Evolutionary conservation across 1,140 invertebrate species (phyloP).

Genomic region (Callitettix versicolor): DNA sequence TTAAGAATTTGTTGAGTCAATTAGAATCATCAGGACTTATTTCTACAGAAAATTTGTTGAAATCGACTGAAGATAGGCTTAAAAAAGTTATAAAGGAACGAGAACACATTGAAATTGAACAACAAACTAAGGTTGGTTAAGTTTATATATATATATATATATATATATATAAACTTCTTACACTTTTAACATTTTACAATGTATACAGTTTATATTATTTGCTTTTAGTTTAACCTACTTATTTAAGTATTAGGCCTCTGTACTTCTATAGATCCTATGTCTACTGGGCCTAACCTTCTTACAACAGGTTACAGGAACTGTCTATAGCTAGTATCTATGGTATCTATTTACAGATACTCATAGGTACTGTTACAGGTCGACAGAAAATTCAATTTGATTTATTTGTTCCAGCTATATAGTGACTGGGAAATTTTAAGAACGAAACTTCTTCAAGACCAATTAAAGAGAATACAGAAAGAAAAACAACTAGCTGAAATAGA

Average conservation of each 20-base stretch:
- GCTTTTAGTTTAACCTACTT: neutral
- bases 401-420: constrained; percentile 34
- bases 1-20: constrained; percentile 18
- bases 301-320: neutral
- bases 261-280: neutral
- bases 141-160: too few species aligned
- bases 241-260: neutral
- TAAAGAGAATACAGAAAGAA: constrained; percentile 43
- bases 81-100: constrained; percentile 39
- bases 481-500: constrained; percentile 44
- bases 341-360: neutral
- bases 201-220: neutral
- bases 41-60: constrained; percentile 29
- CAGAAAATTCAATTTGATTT: neutral
- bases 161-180: constrained; percentile 27
- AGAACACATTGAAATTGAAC: constrained; percentile 39
- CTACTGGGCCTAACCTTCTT: neutral
- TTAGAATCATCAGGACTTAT: constrained; percentile 17
- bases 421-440: constrained; percentile 46
- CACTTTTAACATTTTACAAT: neutral
- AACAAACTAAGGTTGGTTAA: constrained; percentile 39
- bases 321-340: neutral
- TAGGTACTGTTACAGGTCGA: neutral
- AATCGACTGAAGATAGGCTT: constrained; percentile 39
- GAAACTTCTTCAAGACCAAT: constrained; percentile 28